These are phyloP conservation scores for Sitta carolinensis DNA, from an alignment of 2,797 vertebrate genomes.

Conservation along the genomic window DNA sequence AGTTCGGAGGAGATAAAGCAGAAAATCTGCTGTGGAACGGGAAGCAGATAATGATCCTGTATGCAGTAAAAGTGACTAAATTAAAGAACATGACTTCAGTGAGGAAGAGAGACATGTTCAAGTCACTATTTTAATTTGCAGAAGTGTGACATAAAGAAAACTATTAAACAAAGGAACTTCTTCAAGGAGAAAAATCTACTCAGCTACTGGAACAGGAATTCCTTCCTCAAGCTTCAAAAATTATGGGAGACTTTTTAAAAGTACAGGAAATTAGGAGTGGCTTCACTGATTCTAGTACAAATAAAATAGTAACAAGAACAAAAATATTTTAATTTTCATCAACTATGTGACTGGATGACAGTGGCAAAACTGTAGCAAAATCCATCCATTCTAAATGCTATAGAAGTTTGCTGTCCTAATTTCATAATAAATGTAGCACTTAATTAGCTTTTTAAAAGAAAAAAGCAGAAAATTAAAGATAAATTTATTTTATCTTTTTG, in stretches of 20 bases:
- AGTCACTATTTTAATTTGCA: not conserved
- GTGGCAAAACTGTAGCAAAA: not conserved
- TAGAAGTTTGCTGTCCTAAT: not conserved
- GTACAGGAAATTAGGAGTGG: not conserved
- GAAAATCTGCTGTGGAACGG: not conserved
- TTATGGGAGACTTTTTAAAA: not conserved
- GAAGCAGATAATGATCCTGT: not conserved
- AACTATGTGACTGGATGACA: not conserved
- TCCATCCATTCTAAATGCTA: not conserved
- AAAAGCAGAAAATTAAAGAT: not conserved
- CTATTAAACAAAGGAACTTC: not conserved
- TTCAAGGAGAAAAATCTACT: not conserved
- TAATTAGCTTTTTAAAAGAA: not conserved
- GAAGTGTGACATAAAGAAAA: not conserved
- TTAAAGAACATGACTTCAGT: not conserved
- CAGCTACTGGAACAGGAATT: not conserved
- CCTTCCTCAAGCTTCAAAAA: not conserved
- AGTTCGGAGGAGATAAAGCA: not conserved
- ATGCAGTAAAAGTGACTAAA: not conserved
- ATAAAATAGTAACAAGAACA: not conserved
- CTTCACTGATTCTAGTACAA: not conserved
- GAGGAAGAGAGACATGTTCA: not conserved
- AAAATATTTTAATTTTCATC: not conserved
- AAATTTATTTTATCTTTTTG: not conserved
- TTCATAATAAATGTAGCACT: not conserved